phyloP scores from a whole-genome alignment of 2,888 invertebrate species.

The Apodemia zela region DNA sequence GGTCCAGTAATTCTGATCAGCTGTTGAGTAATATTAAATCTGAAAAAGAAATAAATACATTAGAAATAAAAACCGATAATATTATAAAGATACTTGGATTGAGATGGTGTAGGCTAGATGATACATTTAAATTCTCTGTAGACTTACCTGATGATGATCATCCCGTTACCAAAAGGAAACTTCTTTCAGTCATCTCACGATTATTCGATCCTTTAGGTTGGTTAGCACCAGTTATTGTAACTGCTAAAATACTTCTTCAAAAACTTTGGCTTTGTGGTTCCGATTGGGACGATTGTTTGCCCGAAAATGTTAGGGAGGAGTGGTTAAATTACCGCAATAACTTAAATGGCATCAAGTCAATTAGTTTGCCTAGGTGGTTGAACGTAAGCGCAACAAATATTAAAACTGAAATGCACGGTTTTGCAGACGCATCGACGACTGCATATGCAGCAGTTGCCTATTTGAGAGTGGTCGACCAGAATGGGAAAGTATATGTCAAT shows the following conservation, averaged over 20 bases:
- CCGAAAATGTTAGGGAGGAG: neutral
- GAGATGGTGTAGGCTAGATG: conserved; percentile 18
- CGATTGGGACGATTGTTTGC: neutral
- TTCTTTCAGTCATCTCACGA: conserved; percentile 23
- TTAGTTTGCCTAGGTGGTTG: conserved; percentile 20
- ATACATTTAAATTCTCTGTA: conserved; percentile 20
- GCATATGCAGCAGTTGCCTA: conserved; percentile 1
- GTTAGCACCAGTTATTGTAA: conserved; percentile 22
- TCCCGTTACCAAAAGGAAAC: conserved; percentile 22
- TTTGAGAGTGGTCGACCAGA: neutral
- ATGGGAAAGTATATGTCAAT: neutral
- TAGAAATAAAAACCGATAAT: conserved; percentile 22
- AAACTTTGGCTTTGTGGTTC: neutral
- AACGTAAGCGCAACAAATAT: neutral
- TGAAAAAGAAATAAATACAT: conserved; percentile 1
- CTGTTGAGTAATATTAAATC: conserved; percentile 24
- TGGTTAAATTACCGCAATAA: neutral
- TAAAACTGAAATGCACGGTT: conserved; percentile 21
- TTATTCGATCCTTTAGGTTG: conserved; percentile 27
- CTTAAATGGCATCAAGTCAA: conserved; percentile 17
- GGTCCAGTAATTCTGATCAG: conserved; percentile 34
- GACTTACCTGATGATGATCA: conserved; percentile 19
- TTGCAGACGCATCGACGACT: conserved; percentile 21
- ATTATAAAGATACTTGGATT: conserved; percentile 21
- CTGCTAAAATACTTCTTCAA: conserved; percentile 17